A percentile compares a stretch with the other conserved stretches of the same genome.
phyloP scores from a whole-genome alignment of 2,888 invertebrate species.

The Physocephala rufipes region DNA sequence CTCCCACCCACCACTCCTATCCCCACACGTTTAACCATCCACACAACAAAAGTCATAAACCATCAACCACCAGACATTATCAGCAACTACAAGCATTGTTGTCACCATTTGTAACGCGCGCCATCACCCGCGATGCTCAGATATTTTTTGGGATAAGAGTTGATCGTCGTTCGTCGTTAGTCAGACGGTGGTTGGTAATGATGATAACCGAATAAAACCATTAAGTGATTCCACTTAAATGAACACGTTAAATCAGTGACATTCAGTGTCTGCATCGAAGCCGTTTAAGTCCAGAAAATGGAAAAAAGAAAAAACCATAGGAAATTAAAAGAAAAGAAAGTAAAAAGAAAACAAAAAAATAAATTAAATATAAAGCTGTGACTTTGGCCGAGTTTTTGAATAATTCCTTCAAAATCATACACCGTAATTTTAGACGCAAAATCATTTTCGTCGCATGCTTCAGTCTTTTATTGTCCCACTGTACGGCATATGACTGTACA shows the following conservation, averaged over 20 bases:
- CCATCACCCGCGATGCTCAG: neutral
- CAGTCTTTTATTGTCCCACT: no score
- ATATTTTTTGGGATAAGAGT: no score
- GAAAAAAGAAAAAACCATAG: neutral
- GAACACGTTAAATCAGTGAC: slow-evolving; percentile 52
- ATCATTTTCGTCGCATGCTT: no score
- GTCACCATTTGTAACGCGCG: neutral
- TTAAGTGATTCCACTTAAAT: slow-evolving; percentile 63
- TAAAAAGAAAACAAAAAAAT: neutral
- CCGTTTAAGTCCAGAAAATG: neutral
- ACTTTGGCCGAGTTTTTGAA: neutral
- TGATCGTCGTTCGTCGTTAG: no score
- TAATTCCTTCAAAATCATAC: neutral
- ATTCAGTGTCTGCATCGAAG: slow-evolving; percentile 29
- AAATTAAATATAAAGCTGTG: neutral
- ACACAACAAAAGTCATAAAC: no score
- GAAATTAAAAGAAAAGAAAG: no score
- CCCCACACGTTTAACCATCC: no score
- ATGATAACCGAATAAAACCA: slow-evolving; percentile 61
- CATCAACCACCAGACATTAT: neutral
- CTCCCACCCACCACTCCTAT: no score
- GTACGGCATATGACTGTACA: no score
- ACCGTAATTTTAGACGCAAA: no score
- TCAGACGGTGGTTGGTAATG: slow-evolving; percentile 51
- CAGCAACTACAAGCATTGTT: slow-evolving; percentile 4